Conservation (phyloP, 1,140 invertebrate species). For the Tetragonula clypearis region DNA sequence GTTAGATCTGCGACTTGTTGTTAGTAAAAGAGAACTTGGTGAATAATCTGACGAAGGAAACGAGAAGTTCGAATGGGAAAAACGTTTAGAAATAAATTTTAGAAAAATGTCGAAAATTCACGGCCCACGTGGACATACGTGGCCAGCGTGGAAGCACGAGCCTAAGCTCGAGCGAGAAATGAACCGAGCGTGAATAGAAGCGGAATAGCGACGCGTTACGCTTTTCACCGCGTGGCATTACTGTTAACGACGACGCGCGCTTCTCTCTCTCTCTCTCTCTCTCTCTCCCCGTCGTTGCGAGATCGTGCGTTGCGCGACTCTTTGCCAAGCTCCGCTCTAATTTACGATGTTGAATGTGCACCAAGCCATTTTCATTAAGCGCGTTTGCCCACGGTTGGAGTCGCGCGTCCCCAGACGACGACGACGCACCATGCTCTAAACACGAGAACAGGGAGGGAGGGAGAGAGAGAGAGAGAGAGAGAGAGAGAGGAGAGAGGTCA, state of each 20-base stretch:
- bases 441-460: not conserved
- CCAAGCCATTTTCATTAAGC: conserved; percentile 73
- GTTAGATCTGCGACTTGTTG: no score
- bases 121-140: no score
- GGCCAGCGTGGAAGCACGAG: no score
- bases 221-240: conserved; percentile 51
- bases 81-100: no score
- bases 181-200: conserved; percentile 17
- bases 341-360: conserved; percentile 69
- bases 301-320: conserved; percentile 26
- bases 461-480: conserved; percentile 45
- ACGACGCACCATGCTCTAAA: conserved; percentile 27
- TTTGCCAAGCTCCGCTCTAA: conserved; percentile 51
- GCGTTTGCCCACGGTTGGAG: conserved; percentile 58
- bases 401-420: conserved; percentile 52
- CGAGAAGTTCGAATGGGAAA: not conserved
- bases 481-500: conserved; percentile 63
- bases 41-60: not conserved
- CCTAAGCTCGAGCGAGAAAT: no score
- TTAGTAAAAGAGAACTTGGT: no score
- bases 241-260: conserved; percentile 45
- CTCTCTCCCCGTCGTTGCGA: not conserved
- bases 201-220: conserved; percentile 31
- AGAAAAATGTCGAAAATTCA: no score
- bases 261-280: not conserved